phyloP scores from a whole-genome alignment of 2,888 invertebrate species.

The Bedellia somnulentella region DNA sequence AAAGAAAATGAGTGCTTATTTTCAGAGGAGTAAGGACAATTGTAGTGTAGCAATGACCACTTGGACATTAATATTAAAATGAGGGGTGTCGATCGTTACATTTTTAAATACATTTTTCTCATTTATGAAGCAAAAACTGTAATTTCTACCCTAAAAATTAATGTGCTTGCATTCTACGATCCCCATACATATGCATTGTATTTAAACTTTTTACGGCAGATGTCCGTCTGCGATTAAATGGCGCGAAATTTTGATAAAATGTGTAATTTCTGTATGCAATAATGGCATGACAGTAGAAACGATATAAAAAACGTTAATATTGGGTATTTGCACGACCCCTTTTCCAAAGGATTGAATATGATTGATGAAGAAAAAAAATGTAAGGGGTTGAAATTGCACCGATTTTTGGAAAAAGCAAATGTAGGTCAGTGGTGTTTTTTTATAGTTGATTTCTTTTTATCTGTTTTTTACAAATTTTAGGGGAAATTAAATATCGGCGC shows the following conservation, averaged over 20 bases:
- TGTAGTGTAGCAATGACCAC: too few species aligned
- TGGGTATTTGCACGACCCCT: conserved; percentile 41
- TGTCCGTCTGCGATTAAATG: conserved; percentile 42
- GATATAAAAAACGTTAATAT: conserved; percentile 35
- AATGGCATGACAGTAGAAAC: conserved; percentile 30
- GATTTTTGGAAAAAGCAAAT: conserved; percentile 35
- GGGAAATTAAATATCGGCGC: conserved; percentile 28
- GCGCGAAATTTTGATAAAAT: conserved; percentile 58
- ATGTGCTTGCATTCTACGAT: conserved; percentile 27
- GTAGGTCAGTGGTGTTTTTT: conserved; percentile 47
- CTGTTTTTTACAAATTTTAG: conserved; percentile 15
- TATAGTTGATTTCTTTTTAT: conserved; percentile 32
- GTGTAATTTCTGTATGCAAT: conserved; percentile 39
- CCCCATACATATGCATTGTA: conserved; percentile 60
- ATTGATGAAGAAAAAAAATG: conserved; percentile 33
- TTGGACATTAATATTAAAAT: conserved; percentile 47
- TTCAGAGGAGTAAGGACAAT: too few species aligned
- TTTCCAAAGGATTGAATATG: conserved; percentile 59
- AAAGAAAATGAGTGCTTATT: too few species aligned
- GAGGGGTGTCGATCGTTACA: conserved; percentile 39
- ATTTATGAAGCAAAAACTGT: conserved; percentile 36
- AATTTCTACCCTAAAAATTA: conserved; percentile 51
- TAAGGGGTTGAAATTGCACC: background rate
- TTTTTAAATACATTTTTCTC: conserved; percentile 52
- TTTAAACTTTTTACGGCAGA: conserved; percentile 44